Conservation (phyloP, 2,113 vertebrate genomes). For the Callocephalon fimbriatum region DNA sequence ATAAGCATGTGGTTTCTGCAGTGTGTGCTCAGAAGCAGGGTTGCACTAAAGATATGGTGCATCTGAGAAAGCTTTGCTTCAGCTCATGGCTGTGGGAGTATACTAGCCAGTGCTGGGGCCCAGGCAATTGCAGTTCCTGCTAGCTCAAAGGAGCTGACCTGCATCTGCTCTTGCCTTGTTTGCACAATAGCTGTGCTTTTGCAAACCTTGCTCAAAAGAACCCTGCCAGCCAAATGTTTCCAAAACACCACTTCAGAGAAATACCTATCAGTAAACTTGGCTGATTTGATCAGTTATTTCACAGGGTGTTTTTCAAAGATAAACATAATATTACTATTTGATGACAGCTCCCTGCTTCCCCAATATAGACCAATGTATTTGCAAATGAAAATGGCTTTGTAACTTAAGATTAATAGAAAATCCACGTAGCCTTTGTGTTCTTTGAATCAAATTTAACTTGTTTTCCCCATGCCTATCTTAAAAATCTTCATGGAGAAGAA, state of each 20-base stretch:
- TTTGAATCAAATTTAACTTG: background rate
- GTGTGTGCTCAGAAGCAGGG: background rate
- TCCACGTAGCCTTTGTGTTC: background rate
- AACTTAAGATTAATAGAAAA: background rate
- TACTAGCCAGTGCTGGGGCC: background rate
- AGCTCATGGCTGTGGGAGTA: background rate
- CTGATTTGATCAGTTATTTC: background rate
- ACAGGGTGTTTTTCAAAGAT: background rate
- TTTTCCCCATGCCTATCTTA: background rate
- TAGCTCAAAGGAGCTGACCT: background rate
- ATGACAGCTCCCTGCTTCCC: background rate
- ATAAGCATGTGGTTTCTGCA: background rate
- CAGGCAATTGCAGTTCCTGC: background rate
- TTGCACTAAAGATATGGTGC: rapidly evolving
- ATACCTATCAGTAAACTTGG: background rate
- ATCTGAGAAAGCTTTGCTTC: background rate
- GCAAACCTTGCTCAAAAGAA: background rate
- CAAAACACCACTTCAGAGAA: background rate
- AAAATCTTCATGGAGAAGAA: background rate
- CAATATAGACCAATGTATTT: background rate
- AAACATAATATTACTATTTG: background rate
- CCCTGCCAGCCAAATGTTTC: background rate
- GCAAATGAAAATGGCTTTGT: background rate
- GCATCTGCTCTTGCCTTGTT: background rate
- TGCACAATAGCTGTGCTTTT: background rate